Evolutionary conservation across 2,888 invertebrate genomes (phyloP), one percentile per base, ranked within the genome.

Genomic region (Drosophila histrio): DNA sequence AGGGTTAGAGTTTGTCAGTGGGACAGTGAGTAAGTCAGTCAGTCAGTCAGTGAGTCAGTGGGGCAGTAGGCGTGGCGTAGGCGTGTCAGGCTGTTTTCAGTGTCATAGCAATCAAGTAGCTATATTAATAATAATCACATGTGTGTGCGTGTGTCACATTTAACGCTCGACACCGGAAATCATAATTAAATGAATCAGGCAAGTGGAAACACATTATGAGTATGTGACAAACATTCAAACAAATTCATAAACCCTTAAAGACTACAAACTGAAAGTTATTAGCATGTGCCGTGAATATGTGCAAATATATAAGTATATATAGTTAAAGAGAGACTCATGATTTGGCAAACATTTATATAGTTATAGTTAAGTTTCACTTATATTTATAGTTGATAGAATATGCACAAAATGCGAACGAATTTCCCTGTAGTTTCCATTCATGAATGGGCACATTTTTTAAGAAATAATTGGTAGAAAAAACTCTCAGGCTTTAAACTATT

Each of bases 101-200:
- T 54, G 63, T 47, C 70, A 54, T 56, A 32, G 74, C 77, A 82
- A 79, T 79, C 74, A 77, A 79, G 70, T 71, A 52, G 68, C 77
- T 60, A 65, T 71, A 60, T 66, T 79, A 64, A 68, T 71, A 62
- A 59, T 64, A 53, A 62, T 28, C 24, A 60, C 30, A 34, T 24
- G 56, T 17, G 26, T 41, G 36, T 22, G 11, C 17, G 1, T n/a
- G 2, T 6, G 3, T 32, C 52, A 28, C 21, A 53, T 57, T 65
- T 52, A 54, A 34, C 63, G 54, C 61, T 39, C 56, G 47, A 30
- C 39, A 41, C 62, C 73, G 84, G 79, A 81, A 81, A 84, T 81
- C 74, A 84, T 84, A 84, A 81, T 81, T 81, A 81, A 81, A 84
- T 81, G 81, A 81, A 77, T 78, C 80, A 77, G 72, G 70, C 78